A percentile compares a stretch with the other conserved stretches of the same genome.
Conservation (phyloP, 1,140 invertebrate species). For the Oscheius sp. region DNA sequence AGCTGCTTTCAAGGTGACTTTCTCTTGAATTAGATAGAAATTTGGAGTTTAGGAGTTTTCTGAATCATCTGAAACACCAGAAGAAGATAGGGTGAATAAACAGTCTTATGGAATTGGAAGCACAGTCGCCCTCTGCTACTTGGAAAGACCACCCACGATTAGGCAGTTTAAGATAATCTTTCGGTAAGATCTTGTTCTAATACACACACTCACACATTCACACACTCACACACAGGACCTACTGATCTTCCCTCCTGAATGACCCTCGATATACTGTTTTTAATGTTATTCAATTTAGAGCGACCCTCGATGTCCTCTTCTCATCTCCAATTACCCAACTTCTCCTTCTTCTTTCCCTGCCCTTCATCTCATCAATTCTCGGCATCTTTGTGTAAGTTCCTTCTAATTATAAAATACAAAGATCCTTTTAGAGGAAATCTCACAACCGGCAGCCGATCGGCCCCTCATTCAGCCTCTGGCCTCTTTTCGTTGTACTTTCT, state of each 20-base stretch:
- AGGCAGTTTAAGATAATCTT: neutral
- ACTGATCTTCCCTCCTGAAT: neutral
- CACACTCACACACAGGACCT: neutral
- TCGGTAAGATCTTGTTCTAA: neutral
- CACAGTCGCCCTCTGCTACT: neutral
- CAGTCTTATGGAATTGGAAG: slow-evolving; percentile 12
- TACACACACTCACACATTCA: neutral
- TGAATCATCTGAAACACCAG: neutral
- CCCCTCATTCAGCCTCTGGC: neutral
- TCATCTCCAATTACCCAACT: neutral
- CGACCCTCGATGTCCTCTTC: neutral
- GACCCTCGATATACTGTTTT: neutral
- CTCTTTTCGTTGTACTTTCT: neutral
- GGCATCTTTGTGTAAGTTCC: neutral
- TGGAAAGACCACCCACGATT: neutral
- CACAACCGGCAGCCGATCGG: neutral
- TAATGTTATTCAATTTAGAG: neutral
- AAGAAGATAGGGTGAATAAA: neutral
- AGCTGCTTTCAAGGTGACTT: slow-evolving; percentile 10
- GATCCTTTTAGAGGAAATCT: neutral
- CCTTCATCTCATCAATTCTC: neutral
- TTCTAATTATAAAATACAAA: neutral
- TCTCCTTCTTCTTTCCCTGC: neutral
- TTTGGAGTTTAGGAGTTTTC: neutral
- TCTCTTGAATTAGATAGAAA: neutral